Base-by-base conservation (phyloP, 1,140 invertebrate genomes). In the Agrypnia vestita region DNA sequence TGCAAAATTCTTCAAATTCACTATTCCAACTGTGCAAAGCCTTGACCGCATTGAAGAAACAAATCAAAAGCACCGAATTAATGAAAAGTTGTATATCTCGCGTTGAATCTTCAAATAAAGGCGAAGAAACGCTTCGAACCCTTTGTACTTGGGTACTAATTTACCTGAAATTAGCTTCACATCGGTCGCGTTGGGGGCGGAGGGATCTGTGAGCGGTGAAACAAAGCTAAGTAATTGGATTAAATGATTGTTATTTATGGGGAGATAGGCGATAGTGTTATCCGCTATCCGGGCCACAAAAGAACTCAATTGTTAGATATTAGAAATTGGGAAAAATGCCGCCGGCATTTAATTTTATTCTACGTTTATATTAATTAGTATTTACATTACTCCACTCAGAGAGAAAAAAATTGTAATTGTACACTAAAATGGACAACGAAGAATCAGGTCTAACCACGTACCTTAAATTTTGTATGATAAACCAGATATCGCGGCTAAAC, bases 171-270 rank as follows among this genome's bases (percentile, higher is more conserved):
- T 64, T 64, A 44, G 61, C 8, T 64, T 35, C 13, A 43, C 61
- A 0, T 12, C 61, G 19, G 19, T 21, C 19, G 21, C 35, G 35
- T 19, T 12, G 1, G 61, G 61, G 21, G 64, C 15, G 46, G 17
- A 47, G 49, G 47, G 69, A 17, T 15, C 21, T 8, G 69, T 15
- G 25, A 55, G 69, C 47, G 12, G 69, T 35, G 71, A 21, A 75
- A 75, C 73, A 75, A 76, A 53, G 49, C 80, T 82, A 79, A 82
- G 80, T 82, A 82, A 82, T 82, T 82, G 80, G 72, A 61, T 72
- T 62, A 79, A 82, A 82, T 82, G 80, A 79, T 82, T 71, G 80
- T 82, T 76, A 82, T 82, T 82, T 82, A 82, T 79, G 80, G 72
- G 43, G 59, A 53, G 77, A 78, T 82, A 59, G 44, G 59, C 69